Percentiles rank a stretch among this genome's conserved stretches.
Conservation (phyloP, 2,797 vertebrate species). For the Chelmon rostratus region DNA sequence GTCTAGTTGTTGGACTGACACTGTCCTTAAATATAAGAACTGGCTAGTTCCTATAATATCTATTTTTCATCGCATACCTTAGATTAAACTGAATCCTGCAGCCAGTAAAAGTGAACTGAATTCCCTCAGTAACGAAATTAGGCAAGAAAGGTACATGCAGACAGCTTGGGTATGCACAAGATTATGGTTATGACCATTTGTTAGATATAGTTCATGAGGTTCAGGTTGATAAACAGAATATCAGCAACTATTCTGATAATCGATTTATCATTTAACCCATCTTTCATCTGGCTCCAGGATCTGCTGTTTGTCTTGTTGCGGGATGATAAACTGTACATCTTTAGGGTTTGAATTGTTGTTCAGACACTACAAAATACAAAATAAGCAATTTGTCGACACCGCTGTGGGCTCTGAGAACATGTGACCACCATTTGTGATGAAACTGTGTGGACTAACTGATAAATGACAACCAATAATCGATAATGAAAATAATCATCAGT, state of each 20-base stretch:
- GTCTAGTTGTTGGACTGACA: conserved; percentile 4
- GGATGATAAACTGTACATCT: too few relatives aligned
- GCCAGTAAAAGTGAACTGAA: neutral
- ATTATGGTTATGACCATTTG: neutral
- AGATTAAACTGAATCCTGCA: neutral
- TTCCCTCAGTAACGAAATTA: neutral
- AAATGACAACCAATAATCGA: neutral
- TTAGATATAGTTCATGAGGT: neutral
- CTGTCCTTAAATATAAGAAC: neutral
- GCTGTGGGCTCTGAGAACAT: neutral
- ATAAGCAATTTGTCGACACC: neutral
- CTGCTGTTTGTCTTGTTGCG: too few relatives aligned
- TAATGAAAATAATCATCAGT: neutral
- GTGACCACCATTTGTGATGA: neutral
- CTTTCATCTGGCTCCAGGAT: neutral
- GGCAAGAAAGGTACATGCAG: neutral
- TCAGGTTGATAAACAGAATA: neutral
- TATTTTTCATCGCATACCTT: neutral
- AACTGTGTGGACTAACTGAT: neutral
- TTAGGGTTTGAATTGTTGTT: neutral
- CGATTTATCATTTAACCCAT: too few relatives aligned
- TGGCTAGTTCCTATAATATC: neutral
- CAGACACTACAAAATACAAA: neutral
- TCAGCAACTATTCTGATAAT: too few relatives aligned
- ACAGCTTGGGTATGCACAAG: neutral